phyloP scores from a whole-genome alignment of 2,888 invertebrate genomes.

The Phlogophora meticulosa region DNA sequence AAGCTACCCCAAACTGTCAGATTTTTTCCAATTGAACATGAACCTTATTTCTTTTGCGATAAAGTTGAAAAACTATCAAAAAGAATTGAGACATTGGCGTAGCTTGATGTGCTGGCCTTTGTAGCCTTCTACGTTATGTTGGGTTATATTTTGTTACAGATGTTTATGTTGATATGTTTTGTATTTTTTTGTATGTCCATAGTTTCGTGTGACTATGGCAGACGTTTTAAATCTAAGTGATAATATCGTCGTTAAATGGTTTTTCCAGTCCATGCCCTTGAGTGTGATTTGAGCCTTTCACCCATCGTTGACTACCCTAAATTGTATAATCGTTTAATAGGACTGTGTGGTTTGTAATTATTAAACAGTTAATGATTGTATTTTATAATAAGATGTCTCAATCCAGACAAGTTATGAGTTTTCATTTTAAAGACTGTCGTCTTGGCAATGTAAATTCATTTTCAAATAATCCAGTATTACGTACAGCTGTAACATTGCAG shows the following conservation, averaged over 20 bases:
- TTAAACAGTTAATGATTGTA: too few species aligned
- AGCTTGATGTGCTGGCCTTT: too few species aligned
- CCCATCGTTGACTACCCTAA: neutral
- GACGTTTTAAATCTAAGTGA: neutral
- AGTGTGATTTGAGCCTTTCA: neutral
- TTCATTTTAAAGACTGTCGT: neutral
- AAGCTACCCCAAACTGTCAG: too few species aligned
- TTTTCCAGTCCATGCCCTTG: neutral
- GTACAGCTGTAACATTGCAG: constrained; percentile 10
- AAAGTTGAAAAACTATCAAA: too few species aligned
- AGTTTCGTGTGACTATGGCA: neutral
- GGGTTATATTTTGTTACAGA: constrained; percentile 17
- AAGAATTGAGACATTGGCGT: too few species aligned
- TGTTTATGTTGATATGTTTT: constrained; percentile 3
- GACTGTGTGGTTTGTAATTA: too few species aligned
- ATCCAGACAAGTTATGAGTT: too few species aligned
- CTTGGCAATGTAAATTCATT: neutral
- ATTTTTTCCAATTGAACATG: too few species aligned
- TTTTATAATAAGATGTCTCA: too few species aligned
- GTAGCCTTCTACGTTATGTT: constrained; percentile 10
- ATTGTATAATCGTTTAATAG: too few species aligned
- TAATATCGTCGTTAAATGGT: neutral
- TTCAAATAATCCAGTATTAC: constrained; percentile 18
- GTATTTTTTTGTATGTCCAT: neutral
- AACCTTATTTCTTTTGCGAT: too few species aligned